Base-by-base conservation (phyloP, 2,113 vertebrate species). In the Pterocles orientalis region DNA sequence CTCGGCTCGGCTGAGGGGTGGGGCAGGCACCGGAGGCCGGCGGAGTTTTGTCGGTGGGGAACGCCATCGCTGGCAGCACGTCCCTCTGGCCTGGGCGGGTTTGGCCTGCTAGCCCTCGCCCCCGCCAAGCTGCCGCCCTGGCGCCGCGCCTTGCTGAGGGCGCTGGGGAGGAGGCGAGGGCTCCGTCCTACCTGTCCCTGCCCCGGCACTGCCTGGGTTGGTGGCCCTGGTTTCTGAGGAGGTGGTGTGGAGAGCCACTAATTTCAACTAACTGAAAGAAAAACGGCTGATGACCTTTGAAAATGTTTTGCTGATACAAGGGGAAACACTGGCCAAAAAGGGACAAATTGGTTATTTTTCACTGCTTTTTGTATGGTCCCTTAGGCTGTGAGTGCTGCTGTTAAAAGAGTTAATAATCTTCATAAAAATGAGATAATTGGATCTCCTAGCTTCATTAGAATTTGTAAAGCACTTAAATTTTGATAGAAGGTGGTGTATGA, bases 51-150 rank as follows among this genome's bases (percentile, higher is more conserved):
- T 20, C 6, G 9, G 7, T 1, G 9, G 14, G 20, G 16, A 69
- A 3, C 2, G 7, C 3, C 3, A 0, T 3, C 20, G n/a, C 5
- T 12, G 21, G 6, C 33, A 4, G 8, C 3, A 16, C 5, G 1
- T 24, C 36, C 23, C 18, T 36, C 6, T 6, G 23, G 33, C 15
- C 47, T 16, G 43, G n/a, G 54, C 7, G 56, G 53, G 47, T 26
- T n/a, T 8, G 34, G 23, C 9, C 43, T 23, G 28, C 15, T 41
- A 18, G 65, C n/a, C 11, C 23, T 3, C 14, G 24, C 28, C 11
- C 23, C 3, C 14, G 24, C 28, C 5, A 4, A 18, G 24, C 47
- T 9, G 56, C 6, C 21, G 16, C 7, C 5, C 41, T 4, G 41
- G 20, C 39, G 36, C 36, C 36, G 36, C 36, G 36, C 36, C 36